Evolutionary conservation across 92 coral and sea anemone species (phyloP), one percentile per base, ranked within the genome.

Genomic region (Umimayanthus chanpuru): DNA sequence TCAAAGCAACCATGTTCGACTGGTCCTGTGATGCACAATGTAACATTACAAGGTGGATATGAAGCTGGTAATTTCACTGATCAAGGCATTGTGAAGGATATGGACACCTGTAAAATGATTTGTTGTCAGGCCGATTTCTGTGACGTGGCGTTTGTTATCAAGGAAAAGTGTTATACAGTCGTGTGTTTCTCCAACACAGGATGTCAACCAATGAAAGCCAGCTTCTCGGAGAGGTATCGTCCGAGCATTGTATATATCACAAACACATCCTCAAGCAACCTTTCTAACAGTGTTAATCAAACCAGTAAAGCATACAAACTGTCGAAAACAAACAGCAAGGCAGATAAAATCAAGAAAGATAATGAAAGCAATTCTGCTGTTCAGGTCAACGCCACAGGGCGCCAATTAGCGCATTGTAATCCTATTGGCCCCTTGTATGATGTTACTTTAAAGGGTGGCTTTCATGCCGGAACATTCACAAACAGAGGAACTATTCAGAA

Each of bases 61-160:
- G 89, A 82, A 25, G 94, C 98, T 20, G 98, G 97, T 18, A 66
- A 79, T 70, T 92, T 91, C 71, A 94, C 93, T 73, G 94, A 94
- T 87, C 94, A 87, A 77, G 98, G 95, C 28, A 39, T 56, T 53
- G 99, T 94, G 29, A 89, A 91, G 90, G 93, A 92, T 68, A 86
- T 97, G 90, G 67, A 89, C 88, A 90, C 93, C 87, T 97, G 99
- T 77, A 91, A 93, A 58, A 85, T 89, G 36, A 92, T 82, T 55
- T 97, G 99, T 91, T 97, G 99, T 84, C 93, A 92, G 50, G 93
- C 94, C 93, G 92, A 90, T 76, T 73, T 77, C 66, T 97, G 99
- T 76, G 91, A 90, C 58, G 92, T 97, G 49, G 98, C 97, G 75
- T 97, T 97, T 80, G 92, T 97, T 93, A 81, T 97, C 7, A 85